Conservation (phyloP, 2,113 vertebrate species). For the Pelobates fuscus region DNA sequence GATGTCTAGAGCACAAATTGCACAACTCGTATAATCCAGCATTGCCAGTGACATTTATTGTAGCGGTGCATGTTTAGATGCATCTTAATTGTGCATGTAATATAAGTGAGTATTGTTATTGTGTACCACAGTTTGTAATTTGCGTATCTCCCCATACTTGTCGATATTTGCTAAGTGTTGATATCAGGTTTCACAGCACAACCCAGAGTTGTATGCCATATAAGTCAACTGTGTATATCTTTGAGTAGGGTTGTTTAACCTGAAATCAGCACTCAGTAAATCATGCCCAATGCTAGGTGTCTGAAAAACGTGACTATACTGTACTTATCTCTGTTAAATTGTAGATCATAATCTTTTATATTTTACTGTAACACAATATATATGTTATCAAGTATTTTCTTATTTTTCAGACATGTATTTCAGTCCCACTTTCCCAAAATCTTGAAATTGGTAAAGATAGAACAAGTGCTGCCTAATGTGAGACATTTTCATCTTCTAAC, state of each 20-base stretch:
- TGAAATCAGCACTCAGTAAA: background rate
- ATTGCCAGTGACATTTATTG: background rate
- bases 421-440: conserved; percentile 48
- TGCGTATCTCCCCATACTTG: background rate
- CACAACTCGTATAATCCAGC: background rate
- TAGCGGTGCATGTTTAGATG: background rate
- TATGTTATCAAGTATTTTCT: conserved; percentile 50
- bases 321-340: conserved; percentile 1
- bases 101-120: conserved; percentile 6
- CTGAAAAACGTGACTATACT: conserved; percentile 19
- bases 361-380: conserved; percentile 15
- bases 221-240: background rate
- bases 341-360: background rate
- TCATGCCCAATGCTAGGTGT: background rate
- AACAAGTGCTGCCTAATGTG: conserved; percentile 50
- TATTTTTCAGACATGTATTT: conserved; percentile 52
- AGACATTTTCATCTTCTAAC: conserved; percentile 50
- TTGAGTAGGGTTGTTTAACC: background rate
- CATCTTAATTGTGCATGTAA: background rate
- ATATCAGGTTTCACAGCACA: background rate
- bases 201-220: background rate
- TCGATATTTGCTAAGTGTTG: background rate
- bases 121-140: background rate
- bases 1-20: too few species aligned
- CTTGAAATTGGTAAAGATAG: conserved; percentile 51